phyloP scores from a whole-genome alignment of 2,113 vertebrate genomes.

The Archocentrus centrarchus region DNA sequence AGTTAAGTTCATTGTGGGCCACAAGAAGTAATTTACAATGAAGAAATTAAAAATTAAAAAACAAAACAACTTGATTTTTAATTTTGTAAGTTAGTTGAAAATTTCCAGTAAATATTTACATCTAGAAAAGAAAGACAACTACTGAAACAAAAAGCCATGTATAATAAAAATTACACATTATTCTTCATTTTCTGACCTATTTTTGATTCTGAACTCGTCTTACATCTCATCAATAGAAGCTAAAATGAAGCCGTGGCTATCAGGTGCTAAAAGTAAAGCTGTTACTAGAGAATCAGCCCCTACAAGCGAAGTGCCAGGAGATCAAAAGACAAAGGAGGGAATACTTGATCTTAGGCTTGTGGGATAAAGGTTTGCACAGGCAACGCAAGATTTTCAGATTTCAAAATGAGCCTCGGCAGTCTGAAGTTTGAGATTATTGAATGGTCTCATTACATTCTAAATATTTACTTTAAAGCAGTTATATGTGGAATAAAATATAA shows the following conservation, averaged over 20 bases:
- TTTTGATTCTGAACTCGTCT: no score
- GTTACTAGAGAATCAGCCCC: rapidly evolving
- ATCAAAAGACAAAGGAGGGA: neutral
- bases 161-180: no score
- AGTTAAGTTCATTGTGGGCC: no score
- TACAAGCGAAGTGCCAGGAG: neutral
- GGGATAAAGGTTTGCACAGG: neutral
- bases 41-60: no score
- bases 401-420: neutral
- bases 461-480: neutral
- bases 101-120: no score
- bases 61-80: no score
- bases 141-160: no score
- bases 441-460: neutral
- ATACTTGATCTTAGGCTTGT: neutral
- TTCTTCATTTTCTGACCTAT: no score
- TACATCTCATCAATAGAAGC: no score
- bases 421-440: neutral
- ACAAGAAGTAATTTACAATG: no score
- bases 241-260: neutral
- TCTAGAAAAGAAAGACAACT: no score
- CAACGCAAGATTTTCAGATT: neutral
- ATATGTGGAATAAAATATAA: neutral
- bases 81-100: no score
- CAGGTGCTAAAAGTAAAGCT: neutral